A percentile compares a stretch with the other conserved stretches of the same genome.
Evolutionary conservation across 2,797 vertebrate species (phyloP).

Genomic region (Mus caroli): DNA sequence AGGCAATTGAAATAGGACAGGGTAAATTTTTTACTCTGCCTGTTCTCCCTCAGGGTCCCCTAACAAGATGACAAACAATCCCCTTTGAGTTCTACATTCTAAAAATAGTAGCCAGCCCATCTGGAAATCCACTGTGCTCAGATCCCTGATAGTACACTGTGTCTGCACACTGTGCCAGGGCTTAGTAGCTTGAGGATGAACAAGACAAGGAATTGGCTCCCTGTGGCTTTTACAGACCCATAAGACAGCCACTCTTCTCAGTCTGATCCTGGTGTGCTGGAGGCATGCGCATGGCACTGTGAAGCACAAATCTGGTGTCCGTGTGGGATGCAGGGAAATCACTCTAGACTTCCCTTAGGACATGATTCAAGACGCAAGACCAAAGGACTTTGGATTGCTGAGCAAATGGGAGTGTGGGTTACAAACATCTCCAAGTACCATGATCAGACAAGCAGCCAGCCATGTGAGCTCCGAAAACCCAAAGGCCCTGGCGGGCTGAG

Average conservation of each 20-base stretch:
- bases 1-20: neutral
- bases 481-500: neutral
- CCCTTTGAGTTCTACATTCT: neutral
- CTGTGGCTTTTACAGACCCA: neutral
- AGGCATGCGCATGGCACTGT: accelerated
- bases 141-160: neutral
- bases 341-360: neutral
- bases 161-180: neutral
- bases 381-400: neutral
- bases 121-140: neutral
- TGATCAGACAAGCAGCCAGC: neutral
- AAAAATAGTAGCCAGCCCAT: neutral
- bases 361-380: neutral
- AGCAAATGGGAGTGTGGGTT: neutral
- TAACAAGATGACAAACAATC: neutral
- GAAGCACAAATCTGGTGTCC: neutral
- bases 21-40: neutral
- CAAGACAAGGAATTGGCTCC: neutral
- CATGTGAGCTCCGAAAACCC: neutral
- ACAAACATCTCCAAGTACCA: accelerated
- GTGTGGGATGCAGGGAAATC: accelerated
- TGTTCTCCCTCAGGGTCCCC: neutral
- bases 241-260: neutral
- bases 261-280: accelerated
- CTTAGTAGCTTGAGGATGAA: neutral